Conservation (phyloP, 35 echinoderm and acorn worm species). For the Ophiothrix spiculata region DNA sequence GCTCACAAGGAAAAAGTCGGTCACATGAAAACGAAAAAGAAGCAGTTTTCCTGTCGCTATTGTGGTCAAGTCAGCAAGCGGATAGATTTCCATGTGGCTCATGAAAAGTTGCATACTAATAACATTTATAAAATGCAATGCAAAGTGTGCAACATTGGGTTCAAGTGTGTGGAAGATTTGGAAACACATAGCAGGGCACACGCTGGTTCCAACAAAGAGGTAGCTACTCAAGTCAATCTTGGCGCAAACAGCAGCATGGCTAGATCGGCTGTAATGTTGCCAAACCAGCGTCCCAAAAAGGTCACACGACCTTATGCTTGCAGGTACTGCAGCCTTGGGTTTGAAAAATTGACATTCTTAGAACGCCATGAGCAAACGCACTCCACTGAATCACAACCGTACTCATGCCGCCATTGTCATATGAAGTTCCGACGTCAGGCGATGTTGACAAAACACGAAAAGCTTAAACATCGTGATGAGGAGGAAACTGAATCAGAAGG, state of each 20-base stretch:
- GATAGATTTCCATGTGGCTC: background rate
- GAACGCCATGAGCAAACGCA: background rate
- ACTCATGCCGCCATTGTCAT: background rate
- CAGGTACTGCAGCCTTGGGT: background rate
- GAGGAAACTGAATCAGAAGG: background rate
- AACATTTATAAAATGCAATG: slow-evolving; percentile 1
- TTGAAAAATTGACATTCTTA: background rate
- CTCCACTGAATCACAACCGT: background rate
- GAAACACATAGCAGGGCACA: background rate
- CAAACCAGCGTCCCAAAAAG: background rate
- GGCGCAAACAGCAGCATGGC: background rate
- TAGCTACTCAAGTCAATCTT: background rate
- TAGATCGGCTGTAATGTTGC: too few relatives aligned
- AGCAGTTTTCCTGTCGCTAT: background rate
- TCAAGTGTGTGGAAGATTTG: background rate
- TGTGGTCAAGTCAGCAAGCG: background rate
- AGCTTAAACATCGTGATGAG: background rate
- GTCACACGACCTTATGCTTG: background rate
- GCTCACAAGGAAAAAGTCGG: background rate
- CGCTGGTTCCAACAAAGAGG: background rate
- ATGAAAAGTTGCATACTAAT: background rate
- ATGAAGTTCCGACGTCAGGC: background rate
- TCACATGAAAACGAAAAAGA: too few relatives aligned
- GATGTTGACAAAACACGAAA: background rate
- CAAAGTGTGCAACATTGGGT: background rate